These are phyloP conservation scores for Vulpes ferrilata DNA, from an alignment of 2,113 vertebrate genomes.

Conservation along the genomic window DNA sequence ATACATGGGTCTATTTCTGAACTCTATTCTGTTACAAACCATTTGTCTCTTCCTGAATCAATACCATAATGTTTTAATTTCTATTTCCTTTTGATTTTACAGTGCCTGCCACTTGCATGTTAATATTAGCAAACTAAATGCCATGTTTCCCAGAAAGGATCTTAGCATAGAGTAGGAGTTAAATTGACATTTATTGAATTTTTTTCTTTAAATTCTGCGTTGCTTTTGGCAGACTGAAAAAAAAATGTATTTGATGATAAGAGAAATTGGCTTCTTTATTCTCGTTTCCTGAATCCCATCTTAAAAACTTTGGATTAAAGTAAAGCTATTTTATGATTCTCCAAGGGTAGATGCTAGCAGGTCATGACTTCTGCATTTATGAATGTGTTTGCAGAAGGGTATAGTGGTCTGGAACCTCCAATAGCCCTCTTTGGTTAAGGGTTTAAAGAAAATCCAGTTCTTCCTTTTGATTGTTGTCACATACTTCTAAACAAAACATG, in stretches of 20 bases:
- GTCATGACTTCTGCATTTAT: background rate
- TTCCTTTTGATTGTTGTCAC: background rate
- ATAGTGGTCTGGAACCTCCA: background rate
- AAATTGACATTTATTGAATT: conserved; percentile 62
- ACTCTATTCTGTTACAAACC: background rate
- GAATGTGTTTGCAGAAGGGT: background rate
- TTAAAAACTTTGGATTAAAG: conserved; percentile 16
- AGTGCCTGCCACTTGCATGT: conserved; percentile 21
- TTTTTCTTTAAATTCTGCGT: conserved; percentile 61
- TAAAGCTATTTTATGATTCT: conserved; percentile 4
- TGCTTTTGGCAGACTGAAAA: conserved; percentile 45
- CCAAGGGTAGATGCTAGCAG: background rate
- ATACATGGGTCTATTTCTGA: background rate
- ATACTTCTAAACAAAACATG: background rate
- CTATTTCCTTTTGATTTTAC: conserved; percentile 38
- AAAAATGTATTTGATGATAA: conserved; percentile 30
- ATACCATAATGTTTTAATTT: conserved; percentile 34
- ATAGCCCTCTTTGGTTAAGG: background rate
- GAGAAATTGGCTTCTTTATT: conserved; percentile 32
- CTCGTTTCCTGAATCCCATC: background rate
- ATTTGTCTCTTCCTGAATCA: background rate
- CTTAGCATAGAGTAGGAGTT: conserved; percentile 46
- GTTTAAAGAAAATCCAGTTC: background rate
- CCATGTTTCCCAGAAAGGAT: conserved; percentile 60
- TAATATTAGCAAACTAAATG: conserved; percentile 69